Conservation (phyloP, 2,113 vertebrate genomes). For the Nothoprocta pentlandii region DNA sequence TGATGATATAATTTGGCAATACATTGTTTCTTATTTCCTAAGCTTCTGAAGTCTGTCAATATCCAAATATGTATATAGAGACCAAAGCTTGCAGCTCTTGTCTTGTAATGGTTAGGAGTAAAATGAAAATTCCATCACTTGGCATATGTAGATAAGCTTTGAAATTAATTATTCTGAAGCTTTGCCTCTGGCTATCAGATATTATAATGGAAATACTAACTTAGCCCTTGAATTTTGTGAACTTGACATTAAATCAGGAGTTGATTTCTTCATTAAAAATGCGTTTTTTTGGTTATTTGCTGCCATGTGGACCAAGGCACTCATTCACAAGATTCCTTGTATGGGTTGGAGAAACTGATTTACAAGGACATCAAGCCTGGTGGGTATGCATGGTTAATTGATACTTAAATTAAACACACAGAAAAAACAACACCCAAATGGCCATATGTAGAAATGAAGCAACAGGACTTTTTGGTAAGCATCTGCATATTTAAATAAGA, state of each 20-base stretch:
- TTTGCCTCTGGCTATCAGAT: not conserved
- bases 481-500: not conserved
- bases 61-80: not conserved
- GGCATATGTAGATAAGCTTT: not conserved
- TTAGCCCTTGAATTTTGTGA: not conserved
- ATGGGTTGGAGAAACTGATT: slow-evolving; percentile 90
- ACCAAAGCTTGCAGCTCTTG: not conserved
- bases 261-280: slow-evolving; percentile 29
- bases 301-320: slow-evolving; percentile 82
- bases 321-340: slow-evolving; percentile 86
- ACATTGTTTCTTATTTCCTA: not conserved
- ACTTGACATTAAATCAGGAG: not conserved
- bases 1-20: not conserved
- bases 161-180: not conserved
- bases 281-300: slow-evolving; percentile 48
- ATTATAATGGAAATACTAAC: not conserved
- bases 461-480: not conserved
- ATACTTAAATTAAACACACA: not conserved
- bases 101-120: not conserved
- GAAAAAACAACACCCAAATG: not conserved
- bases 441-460: not conserved
- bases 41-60: not conserved
- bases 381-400: slow-evolving; percentile 82
- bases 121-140: not conserved
- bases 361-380: slow-evolving; percentile 89